Conservation (phyloP, 2,888 invertebrate genomes). For the Cryptocephalus primarius region DNA sequence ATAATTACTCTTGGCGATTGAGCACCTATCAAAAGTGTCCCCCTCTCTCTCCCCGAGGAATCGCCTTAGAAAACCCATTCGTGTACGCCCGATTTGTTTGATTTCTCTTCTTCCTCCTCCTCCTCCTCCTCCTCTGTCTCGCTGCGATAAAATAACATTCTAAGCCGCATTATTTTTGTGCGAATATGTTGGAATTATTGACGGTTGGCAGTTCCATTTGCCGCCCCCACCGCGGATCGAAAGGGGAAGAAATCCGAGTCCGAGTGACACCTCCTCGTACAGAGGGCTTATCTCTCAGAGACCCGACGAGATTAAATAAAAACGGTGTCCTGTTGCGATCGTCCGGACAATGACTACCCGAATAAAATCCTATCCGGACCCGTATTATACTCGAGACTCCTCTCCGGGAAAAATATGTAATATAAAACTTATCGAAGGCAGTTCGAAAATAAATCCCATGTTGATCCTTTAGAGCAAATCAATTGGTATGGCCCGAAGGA, state of each 20-base stretch:
- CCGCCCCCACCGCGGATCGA: too few relatives aligned
- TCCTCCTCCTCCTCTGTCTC: not conserved
- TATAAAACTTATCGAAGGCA: conserved; percentile 22
- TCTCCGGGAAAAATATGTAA: conserved; percentile 3
- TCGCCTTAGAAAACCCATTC: not conserved
- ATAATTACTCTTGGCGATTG: too few relatives aligned
- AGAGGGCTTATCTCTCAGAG: too few relatives aligned
- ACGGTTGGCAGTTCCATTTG: conserved; percentile 1
- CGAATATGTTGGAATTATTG: conserved; percentile 8
- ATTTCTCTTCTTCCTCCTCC: conserved; percentile 8
- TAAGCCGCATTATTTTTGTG: conserved; percentile 10
- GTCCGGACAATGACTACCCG: too few relatives aligned
- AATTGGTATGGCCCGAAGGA: conserved; percentile 28
- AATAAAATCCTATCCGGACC: too few relatives aligned
- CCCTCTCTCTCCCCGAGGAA: too few relatives aligned
- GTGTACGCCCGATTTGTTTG: conserved; percentile 13
- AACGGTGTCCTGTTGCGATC: too few relatives aligned
- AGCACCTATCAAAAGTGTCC: too few relatives aligned
- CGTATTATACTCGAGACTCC: too few relatives aligned
- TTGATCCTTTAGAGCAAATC: conserved; percentile 29
- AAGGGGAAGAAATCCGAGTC: too few relatives aligned
- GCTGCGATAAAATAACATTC: conserved; percentile 11
- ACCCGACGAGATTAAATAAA: too few relatives aligned
- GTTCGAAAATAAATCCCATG: conserved; percentile 24
- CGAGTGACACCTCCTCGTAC: too few relatives aligned